Percentiles rank a stretch among this genome's conserved stretches.
phyloP scores from a whole-genome alignment of 2,888 invertebrate species.

The Erannis defoliaria region DNA sequence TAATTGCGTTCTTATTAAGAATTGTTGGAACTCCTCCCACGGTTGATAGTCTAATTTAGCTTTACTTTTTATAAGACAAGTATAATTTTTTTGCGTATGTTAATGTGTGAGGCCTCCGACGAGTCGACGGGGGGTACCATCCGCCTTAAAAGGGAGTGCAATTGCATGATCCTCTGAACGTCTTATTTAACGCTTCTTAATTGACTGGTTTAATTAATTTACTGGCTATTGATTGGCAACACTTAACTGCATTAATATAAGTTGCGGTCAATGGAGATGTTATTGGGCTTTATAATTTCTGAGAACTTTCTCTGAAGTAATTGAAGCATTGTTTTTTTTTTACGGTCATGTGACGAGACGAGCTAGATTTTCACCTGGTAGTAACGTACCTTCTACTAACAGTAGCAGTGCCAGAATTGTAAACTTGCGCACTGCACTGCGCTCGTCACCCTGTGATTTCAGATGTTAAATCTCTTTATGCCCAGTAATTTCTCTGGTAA shows the following conservation, averaged over 20 bases:
- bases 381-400: too few species aligned
- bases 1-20: conserved; percentile 82
- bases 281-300: conserved; percentile 1
- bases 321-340: too few species aligned
- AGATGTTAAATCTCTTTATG: too few species aligned
- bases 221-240: conserved; percentile 28
- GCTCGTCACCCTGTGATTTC: too few species aligned
- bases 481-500: too few species aligned
- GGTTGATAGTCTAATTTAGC: conserved; percentile 32
- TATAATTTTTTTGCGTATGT: conserved; percentile 30
- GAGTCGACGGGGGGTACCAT: conserved; percentile 30
- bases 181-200: conserved; percentile 39
- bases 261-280: conserved; percentile 2
- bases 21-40: conserved; percentile 72
- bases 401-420: too few species aligned
- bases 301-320: not conserved
- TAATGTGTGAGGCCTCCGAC: conserved; percentile 31
- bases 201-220: conserved; percentile 37
- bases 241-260: conserved; percentile 7
- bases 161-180: conserved; percentile 38
- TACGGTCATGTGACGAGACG: too few species aligned
- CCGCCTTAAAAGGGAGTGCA: conserved; percentile 40
- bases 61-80: conserved; percentile 27
- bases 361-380: too few species aligned
- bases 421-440: too few species aligned